Percentiles rank a stretch among this genome's conserved stretches.
Evolutionary conservation across 2,888 invertebrate genomes (phyloP).

Genomic region (Diplolepis rosae): DNA sequence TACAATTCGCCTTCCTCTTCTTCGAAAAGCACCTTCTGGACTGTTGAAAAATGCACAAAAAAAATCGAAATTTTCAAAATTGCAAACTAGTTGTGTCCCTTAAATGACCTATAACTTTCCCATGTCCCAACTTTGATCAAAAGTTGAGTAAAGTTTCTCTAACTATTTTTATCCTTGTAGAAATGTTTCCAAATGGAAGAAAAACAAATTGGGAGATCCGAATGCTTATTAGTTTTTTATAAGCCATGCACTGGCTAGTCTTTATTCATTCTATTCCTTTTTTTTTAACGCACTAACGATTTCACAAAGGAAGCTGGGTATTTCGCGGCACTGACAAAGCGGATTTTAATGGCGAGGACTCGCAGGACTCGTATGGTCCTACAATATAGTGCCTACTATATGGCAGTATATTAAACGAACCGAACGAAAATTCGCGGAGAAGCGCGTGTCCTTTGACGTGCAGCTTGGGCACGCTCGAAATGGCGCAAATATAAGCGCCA

Average conservation of each 20-base stretch:
- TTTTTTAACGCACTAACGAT: neutral
- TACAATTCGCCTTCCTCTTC: no score
- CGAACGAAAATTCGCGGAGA: conserved; percentile 36
- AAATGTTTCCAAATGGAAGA: no score
- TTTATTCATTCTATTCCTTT: neutral
- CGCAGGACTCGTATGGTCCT: conserved; percentile 4
- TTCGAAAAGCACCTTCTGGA: no score
- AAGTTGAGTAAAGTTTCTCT: no score
- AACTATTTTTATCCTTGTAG: no score
- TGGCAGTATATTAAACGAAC: conserved; percentile 35
- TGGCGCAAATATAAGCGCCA: conserved; percentile 38
- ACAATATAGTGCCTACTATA: no score
- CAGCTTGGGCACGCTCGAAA: conserved; percentile 36
- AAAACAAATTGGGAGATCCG: conserved; percentile 2
- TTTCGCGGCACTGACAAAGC: neutral
- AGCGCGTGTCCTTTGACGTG: conserved; percentile 42
- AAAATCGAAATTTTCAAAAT: no score
- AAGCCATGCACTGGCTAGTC: neutral
- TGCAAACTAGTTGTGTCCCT: no score
- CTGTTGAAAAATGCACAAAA: no score
- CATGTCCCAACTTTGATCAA: no score
- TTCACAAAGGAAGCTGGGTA: conserved; percentile 7
- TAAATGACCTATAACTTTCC: no score
- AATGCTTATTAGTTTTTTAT: conserved; percentile 7
- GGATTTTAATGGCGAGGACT: conserved; percentile 21